Evolutionary conservation across 1,140 invertebrate species (phyloP).

Genomic region (Dreissena polymorpha): DNA sequence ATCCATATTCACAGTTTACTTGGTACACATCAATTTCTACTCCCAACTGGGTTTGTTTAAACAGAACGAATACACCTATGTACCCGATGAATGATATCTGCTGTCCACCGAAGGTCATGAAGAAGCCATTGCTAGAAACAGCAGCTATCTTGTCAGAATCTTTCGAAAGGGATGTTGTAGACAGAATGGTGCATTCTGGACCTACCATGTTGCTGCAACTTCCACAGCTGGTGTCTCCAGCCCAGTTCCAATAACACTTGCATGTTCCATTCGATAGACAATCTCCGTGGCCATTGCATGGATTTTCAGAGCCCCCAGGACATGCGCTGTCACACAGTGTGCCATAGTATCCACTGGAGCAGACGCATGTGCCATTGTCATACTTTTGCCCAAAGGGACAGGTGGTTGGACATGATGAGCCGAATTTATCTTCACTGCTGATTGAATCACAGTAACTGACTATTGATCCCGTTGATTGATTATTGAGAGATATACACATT

Average conservation of each 20-base stretch:
- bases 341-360: conserved; percentile 60
- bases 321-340: conserved; percentile 46
- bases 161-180: conserved; percentile 4
- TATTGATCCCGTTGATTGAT: not conserved
- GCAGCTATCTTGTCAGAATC: conserved; percentile 27
- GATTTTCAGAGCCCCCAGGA: conserved; percentile 56
- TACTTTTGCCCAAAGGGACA: conserved; percentile 55
- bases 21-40: conserved; percentile 57
- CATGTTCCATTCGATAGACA: conserved; percentile 57
- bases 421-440: conserved; percentile 15
- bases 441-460: conserved; percentile 5
- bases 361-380: conserved; percentile 50
- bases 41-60: conserved; percentile 18
- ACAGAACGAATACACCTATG: conserved; percentile 54
- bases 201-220: conserved; percentile 47
- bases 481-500: conserved; percentile 46
- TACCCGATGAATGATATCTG: conserved; percentile 45
- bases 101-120: conserved; percentile 58
- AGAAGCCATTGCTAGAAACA: conserved; percentile 53
- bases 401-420: conserved; percentile 32
- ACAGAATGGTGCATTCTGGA: conserved; percentile 58
- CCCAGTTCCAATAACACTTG: conserved; percentile 63
- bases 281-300: conserved; percentile 59
- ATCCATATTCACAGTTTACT: conserved; percentile 50
- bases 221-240: conserved; percentile 53